A percentile compares a stretch with the other conserved stretches of the same genome.
Conservation (phyloP, 2,888 invertebrate species). For the Phaonia tiefii region DNA sequence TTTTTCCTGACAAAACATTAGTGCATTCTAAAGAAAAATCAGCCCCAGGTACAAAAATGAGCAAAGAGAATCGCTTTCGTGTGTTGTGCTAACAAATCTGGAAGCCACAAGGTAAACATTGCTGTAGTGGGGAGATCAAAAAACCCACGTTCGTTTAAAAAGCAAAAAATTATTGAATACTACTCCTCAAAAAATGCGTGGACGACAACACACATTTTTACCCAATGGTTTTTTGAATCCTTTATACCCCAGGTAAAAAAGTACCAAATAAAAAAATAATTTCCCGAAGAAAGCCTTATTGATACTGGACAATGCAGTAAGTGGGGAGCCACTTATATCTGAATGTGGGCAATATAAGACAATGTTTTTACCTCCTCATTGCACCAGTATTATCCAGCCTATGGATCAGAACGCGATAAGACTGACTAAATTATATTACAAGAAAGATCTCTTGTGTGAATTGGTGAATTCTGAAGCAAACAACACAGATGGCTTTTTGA, state of each 20-base stretch:
- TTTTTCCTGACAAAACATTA: no score
- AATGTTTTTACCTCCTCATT: constrained; percentile 23
- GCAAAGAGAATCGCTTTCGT: constrained; percentile 34
- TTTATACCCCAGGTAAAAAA: no score
- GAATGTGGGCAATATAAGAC: no score
- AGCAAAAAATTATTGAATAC: constrained; percentile 16
- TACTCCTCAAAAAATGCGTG: constrained; percentile 1
- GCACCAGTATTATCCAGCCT: background rate
- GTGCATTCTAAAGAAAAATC: constrained; percentile 22
- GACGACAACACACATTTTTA: background rate
- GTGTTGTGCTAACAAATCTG: constrained; percentile 30
- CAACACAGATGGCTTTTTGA: constrained; percentile 23
- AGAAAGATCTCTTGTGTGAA: no score
- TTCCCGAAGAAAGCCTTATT: constrained; percentile 22
- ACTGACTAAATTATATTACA: constrained; percentile 11
- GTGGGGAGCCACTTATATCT: constrained; percentile 31
- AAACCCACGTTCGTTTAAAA: constrained; percentile 29
- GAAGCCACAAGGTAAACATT: no score
- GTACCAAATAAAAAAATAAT: constrained; percentile 6
- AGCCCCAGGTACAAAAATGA: constrained; percentile 29
- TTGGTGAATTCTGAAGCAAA: background rate
- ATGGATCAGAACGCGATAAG: constrained; percentile 14
- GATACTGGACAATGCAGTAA: constrained; percentile 31
- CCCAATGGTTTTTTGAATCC: background rate
- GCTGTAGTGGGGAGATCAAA: constrained; percentile 32